phyloP scores from a whole-genome alignment of 2,113 vertebrate species.

The Platysteira castanea region DNA sequence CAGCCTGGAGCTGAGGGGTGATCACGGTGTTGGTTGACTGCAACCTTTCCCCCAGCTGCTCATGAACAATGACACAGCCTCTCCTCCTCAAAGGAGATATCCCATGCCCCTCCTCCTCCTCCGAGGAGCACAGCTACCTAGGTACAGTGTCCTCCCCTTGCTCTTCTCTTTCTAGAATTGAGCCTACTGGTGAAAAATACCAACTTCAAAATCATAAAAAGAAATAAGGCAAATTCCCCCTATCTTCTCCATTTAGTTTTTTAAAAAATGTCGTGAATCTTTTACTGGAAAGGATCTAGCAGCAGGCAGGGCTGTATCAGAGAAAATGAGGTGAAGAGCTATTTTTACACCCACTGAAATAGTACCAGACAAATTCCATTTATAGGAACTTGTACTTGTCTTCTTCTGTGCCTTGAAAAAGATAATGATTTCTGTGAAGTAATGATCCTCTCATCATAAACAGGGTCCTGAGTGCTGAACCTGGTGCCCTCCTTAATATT shows the following conservation, averaged over 20 bases:
- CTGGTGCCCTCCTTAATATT: conserved; percentile 12
- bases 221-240: neutral
- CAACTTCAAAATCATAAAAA: neutral
- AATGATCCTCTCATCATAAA: conserved; percentile 47
- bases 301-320: neutral
- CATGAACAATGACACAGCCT: neutral
- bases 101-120: neutral
- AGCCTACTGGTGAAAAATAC: neutral
- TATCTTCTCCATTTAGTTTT: neutral
- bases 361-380: conserved; percentile 60
- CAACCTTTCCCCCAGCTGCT: neutral
- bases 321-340: conserved; percentile 49
- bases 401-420: conserved; percentile 48
- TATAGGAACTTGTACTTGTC: conserved; percentile 53
- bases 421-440: conserved; percentile 58
- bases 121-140: neutral
- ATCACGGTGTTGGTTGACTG: neutral
- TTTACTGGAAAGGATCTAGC: neutral
- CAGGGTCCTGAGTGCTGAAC: conserved; percentile 3
- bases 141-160: neutral
- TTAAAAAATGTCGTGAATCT: neutral
- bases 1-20: neutral
- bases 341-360: conserved; percentile 69
- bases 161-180: neutral
- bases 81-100: neutral